Conservation (phyloP, 2,888 invertebrate species). For the Synergus gifuensis region DNA sequence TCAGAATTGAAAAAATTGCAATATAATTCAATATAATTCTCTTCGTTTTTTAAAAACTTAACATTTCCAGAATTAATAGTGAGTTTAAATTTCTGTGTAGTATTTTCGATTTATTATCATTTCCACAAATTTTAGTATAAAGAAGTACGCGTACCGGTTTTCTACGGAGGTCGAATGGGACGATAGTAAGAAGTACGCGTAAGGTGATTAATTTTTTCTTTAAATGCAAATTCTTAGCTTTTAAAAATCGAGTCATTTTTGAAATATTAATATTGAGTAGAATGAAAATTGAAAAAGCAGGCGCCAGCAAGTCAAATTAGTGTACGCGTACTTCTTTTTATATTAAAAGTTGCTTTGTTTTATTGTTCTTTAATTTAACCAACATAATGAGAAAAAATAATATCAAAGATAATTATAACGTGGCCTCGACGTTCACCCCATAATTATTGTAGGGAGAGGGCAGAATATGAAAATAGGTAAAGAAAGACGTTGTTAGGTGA, state of each 20-base stretch:
- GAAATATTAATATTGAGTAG: not conserved
- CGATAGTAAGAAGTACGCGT: constrained; percentile 53
- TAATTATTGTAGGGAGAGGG: constrained; percentile 42
- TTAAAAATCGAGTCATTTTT: not conserved
- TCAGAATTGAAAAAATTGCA: too few relatives aligned
- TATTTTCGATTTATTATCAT: constrained; percentile 37
- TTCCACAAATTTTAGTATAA: constrained; percentile 28
- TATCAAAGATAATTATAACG: not conserved
- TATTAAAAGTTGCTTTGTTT: not conserved
- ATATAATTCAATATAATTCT: too few relatives aligned
- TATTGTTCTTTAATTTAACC: not conserved
- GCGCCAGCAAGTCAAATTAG: not conserved
- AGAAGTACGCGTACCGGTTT: constrained; percentile 62
- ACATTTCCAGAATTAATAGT: not conserved
- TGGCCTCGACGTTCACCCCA: constrained; percentile 1
- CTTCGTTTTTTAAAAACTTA: not conserved
- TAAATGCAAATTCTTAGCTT: not conserved
- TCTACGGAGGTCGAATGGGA: constrained; percentile 60
- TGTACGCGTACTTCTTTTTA: constrained; percentile 56
- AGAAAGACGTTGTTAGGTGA: constrained; percentile 61
- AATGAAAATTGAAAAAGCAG: too few relatives aligned
- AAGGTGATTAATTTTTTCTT: constrained; percentile 4
- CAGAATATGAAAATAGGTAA: constrained; percentile 56
- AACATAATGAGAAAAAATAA: not conserved
- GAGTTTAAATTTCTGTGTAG: constrained; percentile 7